Conservation (phyloP, 2,113 vertebrate genomes). For the Pogonocichla stellata region DNA sequence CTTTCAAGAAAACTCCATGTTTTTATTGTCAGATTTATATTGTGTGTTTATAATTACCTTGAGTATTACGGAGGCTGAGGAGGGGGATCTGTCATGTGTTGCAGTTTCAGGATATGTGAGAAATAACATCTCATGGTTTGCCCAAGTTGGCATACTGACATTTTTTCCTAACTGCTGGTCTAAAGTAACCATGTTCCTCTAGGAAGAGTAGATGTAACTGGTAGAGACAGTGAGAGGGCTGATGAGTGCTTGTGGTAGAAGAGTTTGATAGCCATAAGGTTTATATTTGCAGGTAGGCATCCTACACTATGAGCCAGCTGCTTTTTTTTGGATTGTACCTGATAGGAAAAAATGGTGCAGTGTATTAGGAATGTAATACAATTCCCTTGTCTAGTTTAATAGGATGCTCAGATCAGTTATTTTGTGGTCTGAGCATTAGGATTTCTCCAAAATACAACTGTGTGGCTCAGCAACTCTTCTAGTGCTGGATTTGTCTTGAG, state of each 20-base stretch:
- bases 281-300: background rate
- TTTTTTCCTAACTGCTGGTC: background rate
- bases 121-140: background rate
- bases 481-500: background rate
- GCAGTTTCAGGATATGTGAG: background rate
- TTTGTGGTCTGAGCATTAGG: background rate
- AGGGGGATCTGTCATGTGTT: background rate
- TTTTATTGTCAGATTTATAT: background rate
- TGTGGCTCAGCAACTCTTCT: background rate
- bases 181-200: background rate
- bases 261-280: background rate
- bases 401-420: background rate
- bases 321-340: background rate
- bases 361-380: background rate
- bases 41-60: background rate
- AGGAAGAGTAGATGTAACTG: background rate
- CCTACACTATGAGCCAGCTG: background rate
- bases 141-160: background rate
- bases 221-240: background rate
- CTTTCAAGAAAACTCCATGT: background rate
- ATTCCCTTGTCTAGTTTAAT: background rate
- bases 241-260: background rate
- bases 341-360: background rate
- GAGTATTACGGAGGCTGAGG: background rate
- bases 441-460: background rate